Evolutionary conservation across 2,888 invertebrate genomes (phyloP), one percentile per base, ranked within the genome.

Genomic region (Trichogramma dendrolimi): DNA sequence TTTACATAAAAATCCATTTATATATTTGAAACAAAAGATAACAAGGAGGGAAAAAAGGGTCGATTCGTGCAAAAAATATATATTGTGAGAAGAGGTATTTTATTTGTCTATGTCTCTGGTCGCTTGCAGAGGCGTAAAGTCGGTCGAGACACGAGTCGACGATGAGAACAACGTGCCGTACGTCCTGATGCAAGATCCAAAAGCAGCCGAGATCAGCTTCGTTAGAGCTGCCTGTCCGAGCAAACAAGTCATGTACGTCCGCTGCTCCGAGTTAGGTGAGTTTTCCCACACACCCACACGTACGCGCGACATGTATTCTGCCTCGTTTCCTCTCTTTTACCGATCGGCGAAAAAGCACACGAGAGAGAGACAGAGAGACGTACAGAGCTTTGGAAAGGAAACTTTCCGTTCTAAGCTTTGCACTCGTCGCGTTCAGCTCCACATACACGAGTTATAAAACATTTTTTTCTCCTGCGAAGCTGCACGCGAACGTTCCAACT

Each of bases 111-210:
- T 27, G 27, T 27, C 27, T 27, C 27, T 60, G 56, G 55, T 63
- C 61, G 67, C 67, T 80, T 79, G 47, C 74, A 91, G 92, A 72
- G 83, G 87, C 66, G 86, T 90, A 39, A 81, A 85, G 68, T 85
- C 84, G 41, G 89, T 89, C n/a, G 86, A 89, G 74, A 81, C 86
- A 4, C 83, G 83, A 66, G 81, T 83, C 58, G 87, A 88, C 70
- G 82, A 83, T 6, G 86, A 85, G 73, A 76, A 77, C 42, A 79
- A 82, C 63, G 81, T 84, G 47, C 83, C 88, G 64, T 94, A 93
- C 74, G 92, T 93, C 0, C 86, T 89, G 74, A 90, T 93, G 73
- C 86, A 91, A 65, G 90, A 93, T 76, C 92, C 92, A 0, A 84
- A 86, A 63, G 91, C 91, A 0, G 79, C 88, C 0, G 91, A 92